Base-by-base conservation (phyloP, 2,797 vertebrate species). In the Enteromius trimaculatus region DNA sequence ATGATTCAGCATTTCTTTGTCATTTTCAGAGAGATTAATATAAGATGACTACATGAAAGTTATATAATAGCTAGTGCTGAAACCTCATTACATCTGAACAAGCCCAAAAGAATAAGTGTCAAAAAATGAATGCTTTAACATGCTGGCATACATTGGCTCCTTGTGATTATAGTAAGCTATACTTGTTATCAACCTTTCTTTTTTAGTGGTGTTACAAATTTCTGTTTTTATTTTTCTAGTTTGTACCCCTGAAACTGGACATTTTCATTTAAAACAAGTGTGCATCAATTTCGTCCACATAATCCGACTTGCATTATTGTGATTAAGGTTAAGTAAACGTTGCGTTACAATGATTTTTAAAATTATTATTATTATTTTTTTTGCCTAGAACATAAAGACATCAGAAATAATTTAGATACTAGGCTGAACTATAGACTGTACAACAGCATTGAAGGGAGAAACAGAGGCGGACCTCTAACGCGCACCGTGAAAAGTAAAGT, bases 1-100 rank as follows among this genome's bases (percentile, higher is more conserved):
- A 76, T 76, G 60, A 81, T 74, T 75, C 80, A 75, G 60, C 70
- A 29, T n/a, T 65, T 70, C 21, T 74, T 70, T 26, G 14, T 21
- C 51, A 21, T 55, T 72, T 62, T 34, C 42, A 44, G 26, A 39
- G 13, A 70, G n/a, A 17, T 47, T 60, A 16, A 71, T 47, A 62
- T n/a, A 19, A 4, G 4, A 60, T 7, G 8, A 37, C 14, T 26
- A 21, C n/a, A 62, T 34, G 34, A 16, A n/a, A 80, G 37, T 53
- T 3, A 44, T 42, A 47, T 26, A 39, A 39, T 11, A 53, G n/a
- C 55, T 60, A 21, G 6, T 34, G 39, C 39, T 47, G 37, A 13
- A 49, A 19, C 29, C 14, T n/a, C 13, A 16, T 44, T 58, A 23
- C 13, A 66, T 21, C 49, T 26, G 62, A 23, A 64, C 31, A 42